These are phyloP conservation scores for Pocillopora grandis DNA, from an alignment of 92 coral and sea anemone species.

Conservation along the genomic window DNA sequence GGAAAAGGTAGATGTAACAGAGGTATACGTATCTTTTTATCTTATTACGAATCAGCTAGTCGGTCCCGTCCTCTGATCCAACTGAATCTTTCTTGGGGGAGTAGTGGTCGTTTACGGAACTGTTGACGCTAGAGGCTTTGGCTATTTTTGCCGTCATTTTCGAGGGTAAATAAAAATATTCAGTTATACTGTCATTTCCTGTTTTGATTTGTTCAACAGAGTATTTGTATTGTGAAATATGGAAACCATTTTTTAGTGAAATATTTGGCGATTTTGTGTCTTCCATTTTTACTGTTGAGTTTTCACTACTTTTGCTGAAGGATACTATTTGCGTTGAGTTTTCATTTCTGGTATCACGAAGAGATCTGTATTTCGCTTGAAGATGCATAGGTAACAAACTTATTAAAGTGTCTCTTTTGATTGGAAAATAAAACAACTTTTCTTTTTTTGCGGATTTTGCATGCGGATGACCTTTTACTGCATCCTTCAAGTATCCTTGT, in stretches of 20 bases:
- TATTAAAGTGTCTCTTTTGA: slow-evolving; percentile 67
- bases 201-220: slow-evolving; percentile 6
- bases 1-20: no score
- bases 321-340: background rate
- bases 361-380: slow-evolving; percentile 28
- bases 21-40: no score
- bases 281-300: background rate
- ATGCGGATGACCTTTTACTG: background rate
- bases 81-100: no score
- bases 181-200: slow-evolving; percentile 3
- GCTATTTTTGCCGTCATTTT: background rate
- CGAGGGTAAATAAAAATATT: background rate
- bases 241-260: background rate
- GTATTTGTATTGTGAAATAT: background rate
- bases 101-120: background rate
- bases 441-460: slow-evolving; percentile 26
- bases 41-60: no score
- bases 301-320: background rate
- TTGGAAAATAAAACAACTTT: slow-evolving; percentile 71
- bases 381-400: slow-evolving; percentile 46
- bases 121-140: background rate
- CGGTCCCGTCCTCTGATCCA: background rate
- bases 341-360: slow-evolving; percentile 17
- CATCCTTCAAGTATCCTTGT: background rate
- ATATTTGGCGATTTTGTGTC: background rate